These are phyloP conservation scores for Colaptes auratus DNA, from an alignment of 2,113 vertebrate species.

Conservation along the genomic window DNA sequence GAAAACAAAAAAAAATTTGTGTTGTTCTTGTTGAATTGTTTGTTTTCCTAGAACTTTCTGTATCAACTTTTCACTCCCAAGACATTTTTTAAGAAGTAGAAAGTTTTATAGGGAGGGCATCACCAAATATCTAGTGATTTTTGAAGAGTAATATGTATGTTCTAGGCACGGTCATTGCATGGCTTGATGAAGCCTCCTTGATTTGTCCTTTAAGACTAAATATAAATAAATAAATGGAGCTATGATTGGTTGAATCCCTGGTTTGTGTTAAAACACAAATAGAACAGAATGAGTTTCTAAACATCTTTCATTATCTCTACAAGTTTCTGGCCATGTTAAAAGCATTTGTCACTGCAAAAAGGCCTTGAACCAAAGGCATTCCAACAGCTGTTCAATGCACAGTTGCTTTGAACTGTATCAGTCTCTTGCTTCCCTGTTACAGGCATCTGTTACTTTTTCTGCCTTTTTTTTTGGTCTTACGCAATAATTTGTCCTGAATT, in stretches of 20 bases:
- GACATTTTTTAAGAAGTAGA: background rate
- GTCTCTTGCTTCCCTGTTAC: background rate
- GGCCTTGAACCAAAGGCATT: background rate
- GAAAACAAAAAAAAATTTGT: background rate
- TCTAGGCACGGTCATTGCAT: background rate
- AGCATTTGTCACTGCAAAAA: background rate
- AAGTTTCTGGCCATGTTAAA: background rate
- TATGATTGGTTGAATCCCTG: background rate
- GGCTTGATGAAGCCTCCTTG: background rate
- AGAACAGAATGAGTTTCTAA: background rate
- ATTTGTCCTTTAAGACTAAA: background rate
- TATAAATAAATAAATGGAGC: background rate
- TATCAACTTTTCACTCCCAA: background rate
- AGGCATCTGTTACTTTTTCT: background rate
- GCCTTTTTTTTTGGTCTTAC: background rate
- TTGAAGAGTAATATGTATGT: background rate
- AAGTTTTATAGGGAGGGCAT: background rate
- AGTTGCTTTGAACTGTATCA: background rate
- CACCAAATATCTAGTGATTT: background rate
- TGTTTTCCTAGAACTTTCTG: background rate
- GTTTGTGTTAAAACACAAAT: background rate
- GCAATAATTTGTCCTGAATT: background rate
- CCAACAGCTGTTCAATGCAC: background rate
- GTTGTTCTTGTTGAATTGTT: background rate
- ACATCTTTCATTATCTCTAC: background rate